phyloP scores from a whole-genome alignment of 2,797 vertebrate genomes.

The Gallirallus australis region DNA sequence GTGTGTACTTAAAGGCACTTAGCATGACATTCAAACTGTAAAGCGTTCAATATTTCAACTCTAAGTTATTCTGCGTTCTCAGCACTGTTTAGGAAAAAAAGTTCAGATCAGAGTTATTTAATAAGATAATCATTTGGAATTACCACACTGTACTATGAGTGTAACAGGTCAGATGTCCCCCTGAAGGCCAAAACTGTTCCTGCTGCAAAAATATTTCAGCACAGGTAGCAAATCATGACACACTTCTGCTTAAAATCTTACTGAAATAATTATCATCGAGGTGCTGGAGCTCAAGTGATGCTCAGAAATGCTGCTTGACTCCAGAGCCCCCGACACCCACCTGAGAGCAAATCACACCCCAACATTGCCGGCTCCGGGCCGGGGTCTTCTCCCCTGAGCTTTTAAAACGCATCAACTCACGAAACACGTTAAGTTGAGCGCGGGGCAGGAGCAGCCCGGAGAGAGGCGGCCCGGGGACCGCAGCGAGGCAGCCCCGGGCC shows the following conservation, averaged over 20 bases:
- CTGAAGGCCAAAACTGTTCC: neutral
- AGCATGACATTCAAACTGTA: neutral
- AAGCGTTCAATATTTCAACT: neutral
- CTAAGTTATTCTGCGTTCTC: neutral
- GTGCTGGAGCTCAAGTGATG: fast-evolving
- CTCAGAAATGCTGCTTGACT: neutral
- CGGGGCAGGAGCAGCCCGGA: too few relatives aligned
- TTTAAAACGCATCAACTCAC: fast-evolving
- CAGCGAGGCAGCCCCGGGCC: neutral
- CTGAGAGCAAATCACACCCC: too few relatives aligned
- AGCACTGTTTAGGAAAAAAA: neutral
- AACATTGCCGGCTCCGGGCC: too few relatives aligned
- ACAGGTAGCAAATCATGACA: neutral
- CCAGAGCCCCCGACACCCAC: neutral
- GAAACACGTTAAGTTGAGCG: fast-evolving
- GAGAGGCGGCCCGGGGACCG: neutral
- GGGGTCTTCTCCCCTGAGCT: neutral
- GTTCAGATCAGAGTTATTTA: neutral
- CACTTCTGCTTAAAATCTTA: neutral
- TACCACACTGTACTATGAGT: fast-evolving
- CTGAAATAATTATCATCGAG: neutral
- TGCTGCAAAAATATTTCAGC: neutral
- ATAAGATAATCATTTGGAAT: neutral
- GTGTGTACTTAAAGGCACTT: neutral
- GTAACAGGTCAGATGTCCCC: neutral